These are phyloP conservation scores for Digitonthophagus gazella DNA, from an alignment of 2,888 invertebrate genomes.

Conservation along the genomic window DNA sequence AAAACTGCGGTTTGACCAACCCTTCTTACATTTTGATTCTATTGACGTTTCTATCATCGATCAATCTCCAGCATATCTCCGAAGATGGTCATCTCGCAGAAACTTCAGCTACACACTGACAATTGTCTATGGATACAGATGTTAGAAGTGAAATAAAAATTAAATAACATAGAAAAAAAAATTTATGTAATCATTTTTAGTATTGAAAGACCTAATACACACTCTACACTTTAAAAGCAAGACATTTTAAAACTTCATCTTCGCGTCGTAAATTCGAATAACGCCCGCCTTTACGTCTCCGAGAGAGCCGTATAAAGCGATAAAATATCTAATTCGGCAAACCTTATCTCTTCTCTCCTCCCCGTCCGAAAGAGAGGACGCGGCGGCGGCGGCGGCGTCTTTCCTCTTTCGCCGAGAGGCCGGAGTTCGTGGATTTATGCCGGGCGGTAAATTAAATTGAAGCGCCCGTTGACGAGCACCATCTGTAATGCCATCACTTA, in stretches of 20 bases:
- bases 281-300: neutral
- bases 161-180: too few relatives aligned
- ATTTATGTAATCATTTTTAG: too few relatives aligned
- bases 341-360: too few relatives aligned
- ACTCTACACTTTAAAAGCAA: neutral
- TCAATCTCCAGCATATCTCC: too few relatives aligned
- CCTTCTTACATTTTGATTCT: too few relatives aligned
- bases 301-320: neutral
- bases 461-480: conserved; percentile 41
- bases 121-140: too few relatives aligned
- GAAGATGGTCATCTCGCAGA: too few relatives aligned
- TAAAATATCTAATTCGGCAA: neutral
- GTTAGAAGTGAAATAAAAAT: too few relatives aligned
- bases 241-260: neutral
- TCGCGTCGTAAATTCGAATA: neutral
- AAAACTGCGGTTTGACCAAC: too few relatives aligned
- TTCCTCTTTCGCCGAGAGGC: neutral
- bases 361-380: neutral
- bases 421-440: conserved; percentile 24
- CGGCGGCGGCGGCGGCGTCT: neutral
- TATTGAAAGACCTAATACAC: too few relatives aligned
- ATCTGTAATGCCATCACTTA: conserved; percentile 60
- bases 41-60: too few relatives aligned
- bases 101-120: too few relatives aligned
- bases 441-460: conserved; percentile 36